These are phyloP conservation scores for Pristionchus fissidentatus DNA, from an alignment of 2,888 invertebrate genomes.

Conservation along the genomic window DNA sequence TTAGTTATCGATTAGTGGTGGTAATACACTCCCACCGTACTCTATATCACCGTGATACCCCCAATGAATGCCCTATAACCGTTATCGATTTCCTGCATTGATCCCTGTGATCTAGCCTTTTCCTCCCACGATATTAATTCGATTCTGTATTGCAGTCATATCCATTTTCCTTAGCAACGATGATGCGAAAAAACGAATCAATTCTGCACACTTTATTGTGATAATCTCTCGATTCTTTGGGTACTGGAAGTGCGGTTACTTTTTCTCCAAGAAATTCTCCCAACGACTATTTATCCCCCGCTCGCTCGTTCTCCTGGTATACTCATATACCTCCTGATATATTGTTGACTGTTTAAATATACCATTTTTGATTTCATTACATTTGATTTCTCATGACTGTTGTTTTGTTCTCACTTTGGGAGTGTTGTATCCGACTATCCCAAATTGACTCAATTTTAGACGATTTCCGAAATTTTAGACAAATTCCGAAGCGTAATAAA, in stretches of 20 bases:
- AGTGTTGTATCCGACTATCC: too few relatives aligned
- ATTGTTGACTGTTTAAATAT: too few relatives aligned
- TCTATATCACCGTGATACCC: background rate
- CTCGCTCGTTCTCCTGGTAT: too few relatives aligned
- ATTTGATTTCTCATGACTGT: background rate
- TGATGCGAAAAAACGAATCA: slow-evolving; percentile 7
- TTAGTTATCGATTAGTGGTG: slow-evolving; percentile 21
- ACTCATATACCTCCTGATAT: too few relatives aligned
- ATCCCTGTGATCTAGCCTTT: too few relatives aligned
- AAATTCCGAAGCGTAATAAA: too few relatives aligned
- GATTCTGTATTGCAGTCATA: slow-evolving; percentile 5
- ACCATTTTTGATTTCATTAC: background rate
- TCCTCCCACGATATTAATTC: background rate
- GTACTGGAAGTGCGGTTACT: background rate
- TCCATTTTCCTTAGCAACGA: background rate
- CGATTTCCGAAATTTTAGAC: too few relatives aligned
- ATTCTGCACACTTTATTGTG: background rate
- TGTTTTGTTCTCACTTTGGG: too few relatives aligned
- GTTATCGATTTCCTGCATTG: too few relatives aligned
- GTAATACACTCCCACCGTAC: background rate
- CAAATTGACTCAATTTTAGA: too few relatives aligned
- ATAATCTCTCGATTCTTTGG: background rate
- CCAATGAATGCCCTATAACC: too few relatives aligned
- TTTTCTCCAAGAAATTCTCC: background rate
- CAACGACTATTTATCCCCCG: too few relatives aligned